Conservation (phyloP, 2,888 invertebrate species). For the Lasioglossum leucozonium region DNA sequence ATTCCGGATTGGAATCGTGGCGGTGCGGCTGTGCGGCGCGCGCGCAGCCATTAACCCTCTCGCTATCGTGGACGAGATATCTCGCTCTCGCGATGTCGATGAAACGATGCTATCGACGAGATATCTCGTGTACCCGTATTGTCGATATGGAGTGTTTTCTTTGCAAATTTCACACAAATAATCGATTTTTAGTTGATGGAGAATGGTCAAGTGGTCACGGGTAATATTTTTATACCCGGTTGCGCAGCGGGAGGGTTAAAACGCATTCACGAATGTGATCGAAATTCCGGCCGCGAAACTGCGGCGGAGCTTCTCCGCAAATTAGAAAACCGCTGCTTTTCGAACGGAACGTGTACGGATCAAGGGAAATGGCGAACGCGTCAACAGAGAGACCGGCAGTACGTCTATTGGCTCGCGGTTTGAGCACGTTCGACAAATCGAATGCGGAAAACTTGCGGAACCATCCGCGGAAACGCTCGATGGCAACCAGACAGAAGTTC, state of each 20-base stretch:
- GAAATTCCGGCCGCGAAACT: constrained; percentile 38
- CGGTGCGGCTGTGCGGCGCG: too few relatives aligned
- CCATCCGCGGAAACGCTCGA: constrained; percentile 33
- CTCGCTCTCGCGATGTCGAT: too few relatives aligned
- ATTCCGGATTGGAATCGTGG: constrained; percentile 43
- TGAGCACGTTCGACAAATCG: constrained; percentile 45
- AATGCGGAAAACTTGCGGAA: constrained; percentile 54
- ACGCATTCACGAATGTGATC: constrained; percentile 45
- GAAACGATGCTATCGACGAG: too few relatives aligned
- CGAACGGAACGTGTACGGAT: not conserved
- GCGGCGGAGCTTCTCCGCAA: constrained; percentile 34
- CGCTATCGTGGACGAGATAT: too few relatives aligned
- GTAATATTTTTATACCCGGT: too few relatives aligned
- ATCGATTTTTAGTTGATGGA: too few relatives aligned
- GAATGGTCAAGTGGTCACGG: too few relatives aligned
- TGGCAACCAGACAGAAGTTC: constrained; percentile 19
- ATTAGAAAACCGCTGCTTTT: constrained; percentile 57
- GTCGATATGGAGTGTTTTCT: too few relatives aligned
- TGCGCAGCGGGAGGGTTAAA: too few relatives aligned
- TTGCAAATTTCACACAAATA: too few relatives aligned
- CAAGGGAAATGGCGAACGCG: not conserved
- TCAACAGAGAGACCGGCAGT: not conserved
- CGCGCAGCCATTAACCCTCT: too few relatives aligned
- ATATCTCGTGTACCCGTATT: too few relatives aligned
- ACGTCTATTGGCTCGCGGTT: constrained; percentile 47